Evolutionary conservation across 2,888 invertebrate genomes (phyloP).

Genomic region (Drosophila mercatorum): DNA sequence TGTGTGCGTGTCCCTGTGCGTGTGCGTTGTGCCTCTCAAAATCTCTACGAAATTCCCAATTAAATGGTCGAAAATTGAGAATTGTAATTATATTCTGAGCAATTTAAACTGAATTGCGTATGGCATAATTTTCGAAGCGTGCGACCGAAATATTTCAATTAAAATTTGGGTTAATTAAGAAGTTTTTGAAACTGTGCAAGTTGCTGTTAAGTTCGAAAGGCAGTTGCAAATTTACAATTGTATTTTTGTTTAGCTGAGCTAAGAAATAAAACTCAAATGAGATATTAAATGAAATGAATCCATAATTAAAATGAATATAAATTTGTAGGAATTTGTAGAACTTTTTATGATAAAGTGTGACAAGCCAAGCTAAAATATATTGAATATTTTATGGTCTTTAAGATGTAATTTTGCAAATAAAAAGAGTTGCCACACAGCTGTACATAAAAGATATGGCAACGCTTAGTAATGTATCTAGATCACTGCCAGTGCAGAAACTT

Average conservation of each 20-base stretch:
- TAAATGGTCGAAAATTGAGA: slow-evolving; percentile 18
- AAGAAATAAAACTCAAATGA: too few species aligned
- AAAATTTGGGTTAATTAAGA: slow-evolving; percentile 11
- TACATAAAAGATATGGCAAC: neutral
- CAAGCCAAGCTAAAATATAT: too few species aligned
- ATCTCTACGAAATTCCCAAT: slow-evolving; percentile 50
- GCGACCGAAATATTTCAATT: slow-evolving; percentile 6
- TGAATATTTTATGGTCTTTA: too few species aligned
- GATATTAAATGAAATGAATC: too few species aligned
- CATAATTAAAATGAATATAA: too few species aligned
- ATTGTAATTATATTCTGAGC: slow-evolving; percentile 13
- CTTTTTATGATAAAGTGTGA: too few species aligned
- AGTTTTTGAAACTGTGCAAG: neutral
- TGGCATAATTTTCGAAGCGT: neutral
- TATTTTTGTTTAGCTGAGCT: too few species aligned
- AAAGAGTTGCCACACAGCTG: neutral
- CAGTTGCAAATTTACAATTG: neutral
- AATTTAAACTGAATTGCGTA: slow-evolving; percentile 1
- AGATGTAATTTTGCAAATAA: neutral
- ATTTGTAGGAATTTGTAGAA: too few species aligned
- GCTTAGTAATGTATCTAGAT: neutral
- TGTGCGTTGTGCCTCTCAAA: slow-evolving; percentile 12
- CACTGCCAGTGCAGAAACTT: neutral
- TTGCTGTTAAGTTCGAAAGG: neutral
- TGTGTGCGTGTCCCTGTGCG: slow-evolving; percentile 1